Evolutionary conservation across 2,113 vertebrate species (phyloP).

Genomic region (Heteronetta atricapilla): DNA sequence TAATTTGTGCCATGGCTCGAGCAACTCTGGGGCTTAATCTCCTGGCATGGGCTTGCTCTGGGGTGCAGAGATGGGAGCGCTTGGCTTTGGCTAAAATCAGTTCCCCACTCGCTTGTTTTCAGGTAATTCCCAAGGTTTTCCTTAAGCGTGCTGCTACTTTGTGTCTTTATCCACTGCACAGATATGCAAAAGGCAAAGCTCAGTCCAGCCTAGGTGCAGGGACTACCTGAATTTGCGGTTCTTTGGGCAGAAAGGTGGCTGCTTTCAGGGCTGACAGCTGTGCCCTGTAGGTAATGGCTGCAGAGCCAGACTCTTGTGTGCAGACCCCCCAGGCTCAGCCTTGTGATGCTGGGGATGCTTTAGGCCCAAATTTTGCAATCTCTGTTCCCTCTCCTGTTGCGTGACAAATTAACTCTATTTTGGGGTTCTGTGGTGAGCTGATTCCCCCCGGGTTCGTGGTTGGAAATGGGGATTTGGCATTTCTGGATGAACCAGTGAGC

Average conservation of each 20-base stretch:
- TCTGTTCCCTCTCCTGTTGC: background rate
- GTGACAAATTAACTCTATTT: background rate
- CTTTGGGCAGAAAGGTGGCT: background rate
- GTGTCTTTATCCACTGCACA: background rate
- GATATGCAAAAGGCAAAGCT: background rate
- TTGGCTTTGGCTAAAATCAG: background rate
- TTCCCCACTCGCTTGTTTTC: background rate
- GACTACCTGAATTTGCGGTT: background rate
- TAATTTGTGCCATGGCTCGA: constrained; percentile 38
- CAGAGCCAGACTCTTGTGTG: background rate
- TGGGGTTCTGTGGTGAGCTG: background rate
- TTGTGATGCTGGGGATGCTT: rapidly evolving
- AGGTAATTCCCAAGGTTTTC: background rate
- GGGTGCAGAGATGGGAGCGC: background rate
- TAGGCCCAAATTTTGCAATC: background rate
- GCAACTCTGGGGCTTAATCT: background rate
- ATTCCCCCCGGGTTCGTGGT: background rate
- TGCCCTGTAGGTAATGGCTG: background rate
- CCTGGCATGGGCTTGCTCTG: background rate
- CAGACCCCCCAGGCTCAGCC: background rate
- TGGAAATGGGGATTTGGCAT: background rate
- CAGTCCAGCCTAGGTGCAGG: background rate
- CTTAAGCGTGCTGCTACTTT: background rate
- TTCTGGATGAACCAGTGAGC: background rate
- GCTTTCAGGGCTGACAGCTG: background rate